Evolutionary conservation across 2,113 vertebrate species (phyloP), one percentile per base, ranked within the genome.

Genomic region (Melanerpes formicivorus): DNA sequence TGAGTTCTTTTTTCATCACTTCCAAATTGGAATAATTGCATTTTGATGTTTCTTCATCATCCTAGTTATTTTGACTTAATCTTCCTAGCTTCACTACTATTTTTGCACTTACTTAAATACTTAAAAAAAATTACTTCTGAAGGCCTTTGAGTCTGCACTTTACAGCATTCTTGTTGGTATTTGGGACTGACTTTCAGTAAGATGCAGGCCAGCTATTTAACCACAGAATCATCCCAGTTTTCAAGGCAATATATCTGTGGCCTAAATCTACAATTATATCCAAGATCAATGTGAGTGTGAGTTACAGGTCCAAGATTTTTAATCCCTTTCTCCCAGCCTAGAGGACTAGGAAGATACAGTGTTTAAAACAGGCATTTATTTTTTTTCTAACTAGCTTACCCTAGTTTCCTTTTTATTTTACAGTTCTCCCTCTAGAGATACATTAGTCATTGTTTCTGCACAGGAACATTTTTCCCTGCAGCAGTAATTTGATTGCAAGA

Each of bases 381-480:
- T 70, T 69, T 18, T 90, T 82, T 10, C 27, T 87, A 69, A 54
- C 42, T 74, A 32, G 25, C 30, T 80, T 83, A 80, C 18, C 60
- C 37, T 32, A 70, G 42, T 32, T 22, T 46, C 42, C 60, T 87
- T 77, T 82, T 78, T 75, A 48, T 83, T 90, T 93, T 80, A 23
- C 30, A 42, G 7, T 54, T 90, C 52, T 87, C 7, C 14, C 62
- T 85, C 75, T 64, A 93, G 87, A 83, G 42, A 54, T 93, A 40
- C 40, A 44, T 88, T 82, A 85, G 79, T 88, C 69, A 60, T 76
- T 87, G 63, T 95, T 93, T 91, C 67, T 87, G 62, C 69, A 64
- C 73, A 56, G 82, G 64, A 74, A 60, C 54, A 22, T 77, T 86
- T 91, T 62, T 8, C 76, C 72, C 65, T 87, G 72, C 42, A 94